A percentile compares a stretch with the other conserved stretches of the same genome.
Conservation (phyloP, 2,797 vertebrate genomes). For the Todus mexicanus region DNA sequence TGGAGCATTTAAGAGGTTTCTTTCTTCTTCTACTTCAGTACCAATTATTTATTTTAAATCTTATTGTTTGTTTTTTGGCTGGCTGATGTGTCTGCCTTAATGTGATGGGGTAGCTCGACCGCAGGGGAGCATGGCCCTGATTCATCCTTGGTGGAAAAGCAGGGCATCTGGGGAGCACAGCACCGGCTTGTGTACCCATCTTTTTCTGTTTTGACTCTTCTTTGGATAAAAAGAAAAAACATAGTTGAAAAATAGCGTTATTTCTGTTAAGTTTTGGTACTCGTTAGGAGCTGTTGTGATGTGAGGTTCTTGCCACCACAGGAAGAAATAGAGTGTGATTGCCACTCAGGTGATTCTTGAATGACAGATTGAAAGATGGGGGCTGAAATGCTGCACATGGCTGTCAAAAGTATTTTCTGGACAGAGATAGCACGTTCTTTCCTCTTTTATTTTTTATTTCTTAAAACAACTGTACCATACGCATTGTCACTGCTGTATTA, state of each 20-base stretch:
- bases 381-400: background rate
- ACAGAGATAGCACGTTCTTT: background rate
- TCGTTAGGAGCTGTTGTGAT: fast-evolving
- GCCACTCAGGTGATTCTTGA: background rate
- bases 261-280: background rate
- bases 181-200: fast-evolving
- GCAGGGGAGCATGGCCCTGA: fast-evolving
- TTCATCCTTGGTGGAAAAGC: background rate
- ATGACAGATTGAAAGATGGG: background rate
- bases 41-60: background rate
- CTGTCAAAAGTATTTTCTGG: background rate
- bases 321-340: background rate
- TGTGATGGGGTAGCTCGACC: too few relatives aligned
- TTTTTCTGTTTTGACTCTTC: background rate
- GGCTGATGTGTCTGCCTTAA: too few relatives aligned
- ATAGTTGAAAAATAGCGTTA: background rate
- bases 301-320: background rate
- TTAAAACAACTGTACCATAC: fast-evolving
- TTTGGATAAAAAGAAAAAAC: background rate
- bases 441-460: background rate
- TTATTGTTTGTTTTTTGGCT: background rate
- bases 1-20: background rate
- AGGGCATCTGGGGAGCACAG: background rate
- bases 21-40: too few relatives aligned
- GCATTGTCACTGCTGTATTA: background rate